Base-by-base conservation (phyloP, 2,888 invertebrate species). In the Carabus problematicus region DNA sequence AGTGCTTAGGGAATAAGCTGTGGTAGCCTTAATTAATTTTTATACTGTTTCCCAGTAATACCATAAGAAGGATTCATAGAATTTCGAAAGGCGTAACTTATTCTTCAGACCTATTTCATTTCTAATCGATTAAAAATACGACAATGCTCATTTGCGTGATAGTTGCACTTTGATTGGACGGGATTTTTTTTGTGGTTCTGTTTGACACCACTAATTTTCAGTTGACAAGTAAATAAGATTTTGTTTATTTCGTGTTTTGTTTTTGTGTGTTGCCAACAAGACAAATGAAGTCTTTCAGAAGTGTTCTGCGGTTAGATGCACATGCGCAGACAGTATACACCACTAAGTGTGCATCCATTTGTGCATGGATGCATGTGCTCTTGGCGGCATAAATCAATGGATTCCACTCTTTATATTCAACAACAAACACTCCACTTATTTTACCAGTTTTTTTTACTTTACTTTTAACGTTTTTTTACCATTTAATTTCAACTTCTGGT, bases 401-500 rank as follows among this genome's bases (percentile, higher is more conserved):
- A n/a, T 18, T 16, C 66, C 62, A n/a, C n/a, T 66, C 58, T 66
- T 45, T 66, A 66, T 49, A 54, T 41, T 47, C 58, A 66, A 19
- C 66, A 66, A 66, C 64, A 59, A 43, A 58, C 47, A 58, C 43
- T 16, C 58, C 59, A 58, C 41, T 56, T 43, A 47, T 66, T 56
- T 56, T 56, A 47, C 47, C 40, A 56, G 45, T 39, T 56, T 56
- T 19, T 52, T 52, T 52, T 29, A n/a, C n/a, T 66, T 47, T 66
- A 39, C 58, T 59, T 66, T 52, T 18, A 43, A 56, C 66, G 47
- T 49, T 66, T 66, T 66, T 66, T 64, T 56, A 64, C n/a, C 64
- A 55, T 64, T 64, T 56, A 64, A 64, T 64, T 66, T 66, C 56
- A 58, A n/a, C n/a, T n/a, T 63, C 63, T 66, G 39, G 56, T 66